Base-by-base conservation (phyloP, 2,888 invertebrate genomes). In the Synergus laeviventris region DNA sequence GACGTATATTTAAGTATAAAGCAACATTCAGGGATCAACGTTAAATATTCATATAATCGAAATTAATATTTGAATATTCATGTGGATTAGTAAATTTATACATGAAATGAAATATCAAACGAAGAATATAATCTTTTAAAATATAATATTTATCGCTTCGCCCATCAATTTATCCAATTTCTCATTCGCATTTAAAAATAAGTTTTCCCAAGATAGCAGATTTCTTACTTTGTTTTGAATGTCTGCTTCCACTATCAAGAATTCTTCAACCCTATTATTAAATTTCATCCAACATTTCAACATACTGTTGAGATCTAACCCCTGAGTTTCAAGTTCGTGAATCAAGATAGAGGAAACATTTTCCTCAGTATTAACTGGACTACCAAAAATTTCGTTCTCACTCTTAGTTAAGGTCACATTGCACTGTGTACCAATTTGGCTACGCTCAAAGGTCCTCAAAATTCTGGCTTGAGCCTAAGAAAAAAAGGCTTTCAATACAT, bases 381-480 rank as follows among this genome's bases (percentile, higher is more conserved):
- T 66, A n/a, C 8, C 42, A 66, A 66, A 66, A 66, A 66, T n/a
- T 45, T 66, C 66, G 8, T 66, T 31, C 24, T 66, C 45, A 21
- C 66, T 66, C 24, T 24, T 45, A 45, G 45, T 45, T 45, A 66
- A 66, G 45, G 66, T 66, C 66, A 45, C 45, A 45, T 16, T 24
- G n/a, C 21, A 24, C 16, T 66, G n/a, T 42, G n/a, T 31, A 45
- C 31, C 45, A 66, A 24, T 66, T 8, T 45, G 66, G 14, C 24
- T 66, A 21, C 14, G 21, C 64, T 66, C 66, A 11, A 66, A 24
- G 24, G 24, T 21, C 24, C 45, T n/a, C 24, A 45, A 45, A 24
- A 21, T 45, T 8, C 66, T 70, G 16, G 24, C 49, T 70, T 70
- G 66, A 49, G 24, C 45, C 66, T 70, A n/a, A 24, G 42, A 45